Evolutionary conservation across 1,140 invertebrate species (phyloP).

Genomic region (Mamestra configurata): DNA sequence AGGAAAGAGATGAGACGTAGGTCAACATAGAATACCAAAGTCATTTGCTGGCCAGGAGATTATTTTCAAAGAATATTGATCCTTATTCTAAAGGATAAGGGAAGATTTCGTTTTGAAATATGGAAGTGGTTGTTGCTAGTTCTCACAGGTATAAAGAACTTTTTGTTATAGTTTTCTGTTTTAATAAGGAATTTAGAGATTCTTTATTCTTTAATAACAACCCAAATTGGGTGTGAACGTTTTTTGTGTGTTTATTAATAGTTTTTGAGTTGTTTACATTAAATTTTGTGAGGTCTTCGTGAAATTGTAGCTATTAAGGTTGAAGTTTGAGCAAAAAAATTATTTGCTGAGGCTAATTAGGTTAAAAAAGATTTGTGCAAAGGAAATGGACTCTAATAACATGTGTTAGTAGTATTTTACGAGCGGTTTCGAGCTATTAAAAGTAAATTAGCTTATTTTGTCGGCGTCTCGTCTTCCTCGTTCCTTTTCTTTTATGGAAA

Average conservation of each 20-base stretch:
- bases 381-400: conserved; percentile 45
- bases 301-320: conserved; percentile 36
- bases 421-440: conserved; percentile 35
- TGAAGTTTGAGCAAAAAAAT: conserved; percentile 17
- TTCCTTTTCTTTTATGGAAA: conserved; percentile 14
- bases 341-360: conserved; percentile 49
- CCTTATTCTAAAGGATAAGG: conserved; percentile 42
- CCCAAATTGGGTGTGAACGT: conserved; percentile 65
- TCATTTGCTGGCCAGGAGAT: conserved; percentile 36
- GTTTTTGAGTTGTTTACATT: conserved; percentile 57
- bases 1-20: conserved; percentile 78
- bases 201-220: conserved; percentile 63
- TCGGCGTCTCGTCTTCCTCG: neutral
- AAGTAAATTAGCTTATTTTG: conserved; percentile 42
- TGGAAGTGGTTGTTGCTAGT: conserved; percentile 22
- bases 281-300: conserved; percentile 57
- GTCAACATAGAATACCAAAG: conserved; percentile 65
- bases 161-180: conserved; percentile 70
- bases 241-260: conserved; percentile 65
- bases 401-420: conserved; percentile 38
- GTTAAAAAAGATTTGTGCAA: conserved; percentile 37
- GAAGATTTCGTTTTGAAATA: conserved; percentile 5
- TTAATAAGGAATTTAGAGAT: conserved; percentile 70
- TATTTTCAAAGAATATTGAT: conserved; percentile 31
- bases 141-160: conserved; percentile 62